phyloP scores from a whole-genome alignment of 2,113 vertebrate species.

The Oncorhynchus tshawytscha region DNA sequence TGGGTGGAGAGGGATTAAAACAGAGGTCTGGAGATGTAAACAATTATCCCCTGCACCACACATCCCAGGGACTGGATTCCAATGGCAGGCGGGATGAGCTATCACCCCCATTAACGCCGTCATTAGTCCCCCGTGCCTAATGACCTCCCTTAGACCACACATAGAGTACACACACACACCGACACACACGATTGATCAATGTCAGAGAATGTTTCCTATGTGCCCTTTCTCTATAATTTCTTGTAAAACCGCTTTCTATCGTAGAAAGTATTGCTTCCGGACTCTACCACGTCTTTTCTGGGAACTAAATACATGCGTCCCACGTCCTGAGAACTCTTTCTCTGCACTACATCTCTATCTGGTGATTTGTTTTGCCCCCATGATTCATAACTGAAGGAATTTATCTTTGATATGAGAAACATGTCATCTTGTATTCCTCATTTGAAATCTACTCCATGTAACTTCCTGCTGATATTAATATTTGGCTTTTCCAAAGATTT shows the following conservation, averaged over 20 bases:
- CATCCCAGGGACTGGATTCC: constrained; percentile 33
- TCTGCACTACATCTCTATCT: too few relatives aligned
- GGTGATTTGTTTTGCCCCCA: too few relatives aligned
- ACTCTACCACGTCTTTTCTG: too few relatives aligned
- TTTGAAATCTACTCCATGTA: too few relatives aligned
- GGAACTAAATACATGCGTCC: too few relatives aligned
- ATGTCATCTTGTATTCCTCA: too few relatives aligned
- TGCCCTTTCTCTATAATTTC: constrained; percentile 1
- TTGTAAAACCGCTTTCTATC: background rate
- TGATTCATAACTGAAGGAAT: too few relatives aligned
- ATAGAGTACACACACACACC: constrained; percentile 1
- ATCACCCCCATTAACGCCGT: constrained; percentile 41
- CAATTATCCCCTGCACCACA: background rate
- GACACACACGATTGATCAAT: constrained; percentile 17
- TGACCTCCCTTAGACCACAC: constrained; percentile 12
- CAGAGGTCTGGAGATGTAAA: constrained; percentile 14
- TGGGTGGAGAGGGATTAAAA: constrained; percentile 14
- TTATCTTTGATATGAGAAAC: too few relatives aligned
- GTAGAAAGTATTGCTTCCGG: too few relatives aligned
- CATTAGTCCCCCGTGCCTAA: constrained; percentile 44
- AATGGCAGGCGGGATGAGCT: constrained; percentile 40
- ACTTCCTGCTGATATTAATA: too few relatives aligned
- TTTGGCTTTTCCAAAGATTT: too few relatives aligned
- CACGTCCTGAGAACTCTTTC: too few relatives aligned
- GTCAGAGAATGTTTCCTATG: constrained; percentile 15